phyloP scores from a whole-genome alignment of 23 tunicate species.

The Trididemnum nubilum region DNA sequence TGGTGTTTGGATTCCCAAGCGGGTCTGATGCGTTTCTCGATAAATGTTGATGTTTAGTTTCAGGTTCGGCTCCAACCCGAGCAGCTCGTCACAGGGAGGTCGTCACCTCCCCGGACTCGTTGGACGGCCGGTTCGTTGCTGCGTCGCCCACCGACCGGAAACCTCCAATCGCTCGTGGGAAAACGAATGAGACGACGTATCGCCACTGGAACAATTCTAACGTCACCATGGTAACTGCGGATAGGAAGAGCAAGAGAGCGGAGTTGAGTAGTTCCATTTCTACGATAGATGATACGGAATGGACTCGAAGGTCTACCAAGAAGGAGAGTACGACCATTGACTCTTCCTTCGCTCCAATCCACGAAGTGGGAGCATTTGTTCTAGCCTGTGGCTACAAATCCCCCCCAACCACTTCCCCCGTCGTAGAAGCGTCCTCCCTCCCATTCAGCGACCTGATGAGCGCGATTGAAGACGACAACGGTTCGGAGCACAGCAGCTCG shows the following conservation, averaged over 20 bases:
- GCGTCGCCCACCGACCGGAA: not conserved
- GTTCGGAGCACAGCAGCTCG: not conserved
- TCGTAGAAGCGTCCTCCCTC: not conserved
- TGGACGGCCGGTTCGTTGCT: not conserved
- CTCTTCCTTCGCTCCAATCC: conserved; percentile 28
- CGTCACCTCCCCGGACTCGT: not conserved
- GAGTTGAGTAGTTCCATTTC: not conserved
- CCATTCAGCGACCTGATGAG: conserved; percentile 54
- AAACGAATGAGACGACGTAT: conserved; percentile 8
- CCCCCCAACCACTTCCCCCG: conserved; percentile 6
- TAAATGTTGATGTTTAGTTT: no score
- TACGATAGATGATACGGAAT: no score
- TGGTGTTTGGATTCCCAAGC: no score
- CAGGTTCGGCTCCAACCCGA: conserved; percentile 20
- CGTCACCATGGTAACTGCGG: conserved; percentile 39
- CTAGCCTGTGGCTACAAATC: conserved; percentile 32
- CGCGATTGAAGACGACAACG: not conserved
- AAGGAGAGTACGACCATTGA: no score
- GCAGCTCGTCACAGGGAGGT: not conserved
- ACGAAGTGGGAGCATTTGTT: conserved; percentile 72
- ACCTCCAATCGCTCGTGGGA: not conserved
- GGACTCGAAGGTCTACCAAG: no score
- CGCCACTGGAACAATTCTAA: conserved; percentile 57
- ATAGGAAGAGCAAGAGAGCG: conserved; percentile 1
- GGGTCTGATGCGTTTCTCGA: no score